A percentile compares a stretch with the other conserved stretches of the same genome.
phyloP scores from a whole-genome alignment of 2,113 vertebrate genomes.

The Hippocampus abdominalis region DNA sequence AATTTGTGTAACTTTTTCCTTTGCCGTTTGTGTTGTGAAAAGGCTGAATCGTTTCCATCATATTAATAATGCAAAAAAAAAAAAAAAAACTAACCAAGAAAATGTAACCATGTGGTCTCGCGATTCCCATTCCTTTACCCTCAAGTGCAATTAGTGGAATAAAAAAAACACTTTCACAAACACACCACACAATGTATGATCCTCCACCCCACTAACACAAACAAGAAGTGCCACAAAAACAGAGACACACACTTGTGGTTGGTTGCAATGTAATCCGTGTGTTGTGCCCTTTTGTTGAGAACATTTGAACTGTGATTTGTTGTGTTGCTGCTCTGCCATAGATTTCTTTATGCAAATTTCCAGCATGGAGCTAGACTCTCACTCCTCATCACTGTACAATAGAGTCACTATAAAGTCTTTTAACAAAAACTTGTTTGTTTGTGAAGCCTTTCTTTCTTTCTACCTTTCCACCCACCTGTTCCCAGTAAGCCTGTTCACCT shows the following conservation, averaged over 20 bases:
- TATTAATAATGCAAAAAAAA: constrained; percentile 39
- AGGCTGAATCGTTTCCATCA: constrained; percentile 26
- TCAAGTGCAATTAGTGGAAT: constrained; percentile 73
- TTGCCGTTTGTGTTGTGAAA: constrained; percentile 13
- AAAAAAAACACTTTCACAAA: constrained; percentile 23
- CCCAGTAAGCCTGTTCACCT: no score
- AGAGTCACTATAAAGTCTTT: constrained; percentile 31
- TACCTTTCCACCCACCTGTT: no score
- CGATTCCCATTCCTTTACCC: constrained; percentile 47
- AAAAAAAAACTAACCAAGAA: constrained; percentile 1
- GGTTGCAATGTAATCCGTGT: constrained; percentile 34
- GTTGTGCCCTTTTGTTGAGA: constrained; percentile 35
- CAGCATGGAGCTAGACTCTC: constrained; percentile 3
- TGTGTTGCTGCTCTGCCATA: constrained; percentile 63
- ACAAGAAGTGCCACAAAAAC: constrained; percentile 44
- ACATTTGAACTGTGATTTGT: constrained; percentile 49
- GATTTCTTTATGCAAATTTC: constrained; percentile 56
- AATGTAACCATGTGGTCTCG: constrained; percentile 19
- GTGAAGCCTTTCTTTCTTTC: neutral
- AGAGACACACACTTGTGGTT: constrained; percentile 16
- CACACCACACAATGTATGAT: constrained; percentile 15
- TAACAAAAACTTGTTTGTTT: neutral
- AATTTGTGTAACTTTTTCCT: neutral
- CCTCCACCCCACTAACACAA: constrained; percentile 19
- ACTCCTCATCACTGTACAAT: constrained; percentile 18